Percentiles rank a stretch among this genome's conserved stretches.
phyloP scores from a whole-genome alignment of 2,113 vertebrate genomes.

The Recurvirostra avosetta region DNA sequence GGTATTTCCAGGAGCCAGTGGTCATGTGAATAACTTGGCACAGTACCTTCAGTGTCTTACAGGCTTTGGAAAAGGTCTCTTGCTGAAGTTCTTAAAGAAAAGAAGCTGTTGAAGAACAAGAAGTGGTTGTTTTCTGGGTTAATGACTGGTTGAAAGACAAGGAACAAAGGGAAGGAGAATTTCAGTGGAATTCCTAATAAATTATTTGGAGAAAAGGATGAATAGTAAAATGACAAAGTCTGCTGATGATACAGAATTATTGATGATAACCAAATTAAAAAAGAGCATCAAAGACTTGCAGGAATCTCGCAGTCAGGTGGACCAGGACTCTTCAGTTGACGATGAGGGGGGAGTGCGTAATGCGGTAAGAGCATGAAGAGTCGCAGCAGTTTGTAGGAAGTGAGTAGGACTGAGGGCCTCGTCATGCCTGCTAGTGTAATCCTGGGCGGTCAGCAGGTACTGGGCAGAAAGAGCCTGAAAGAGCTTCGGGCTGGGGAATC shows the following conservation, averaged over 20 bases:
- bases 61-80: neutral
- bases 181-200: neutral
- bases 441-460: neutral
- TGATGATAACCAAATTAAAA: neutral
- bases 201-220: neutral
- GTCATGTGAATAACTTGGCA: neutral
- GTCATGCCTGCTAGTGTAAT: accelerated
- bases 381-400: neutral
- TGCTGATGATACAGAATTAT: neutral
- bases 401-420: neutral
- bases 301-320: neutral
- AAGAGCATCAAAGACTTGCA: neutral
- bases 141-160: neutral
- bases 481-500: neutral
- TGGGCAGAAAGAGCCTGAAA: neutral
- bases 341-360: neutral
- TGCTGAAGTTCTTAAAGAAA: neutral
- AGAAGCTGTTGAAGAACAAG: neutral
- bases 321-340: neutral
- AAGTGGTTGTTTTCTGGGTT: neutral
- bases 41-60: neutral
- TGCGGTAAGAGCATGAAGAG: neutral
- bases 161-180: neutral
- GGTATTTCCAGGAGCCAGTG: neutral
- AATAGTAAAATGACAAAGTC: neutral